These are phyloP conservation scores for Cataglyphis albicans DNA, from an alignment of 2,888 invertebrate species.

Conservation along the genomic window DNA sequence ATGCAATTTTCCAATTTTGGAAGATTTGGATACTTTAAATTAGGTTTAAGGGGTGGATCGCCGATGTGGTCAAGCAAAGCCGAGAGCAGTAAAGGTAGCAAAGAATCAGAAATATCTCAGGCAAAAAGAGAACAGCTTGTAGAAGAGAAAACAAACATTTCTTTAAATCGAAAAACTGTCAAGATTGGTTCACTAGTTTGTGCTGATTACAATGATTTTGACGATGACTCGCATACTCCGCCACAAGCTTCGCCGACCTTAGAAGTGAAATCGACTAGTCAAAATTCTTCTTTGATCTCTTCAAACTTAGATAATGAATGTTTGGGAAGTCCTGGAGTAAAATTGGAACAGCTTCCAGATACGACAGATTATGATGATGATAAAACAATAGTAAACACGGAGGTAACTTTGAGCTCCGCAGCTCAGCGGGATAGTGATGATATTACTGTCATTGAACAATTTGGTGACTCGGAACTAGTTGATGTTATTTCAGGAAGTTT, in stretches of 20 bases:
- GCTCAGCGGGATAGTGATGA: conserved; percentile 88
- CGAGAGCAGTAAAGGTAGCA: conserved; percentile 83
- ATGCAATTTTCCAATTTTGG: conserved; percentile 89
- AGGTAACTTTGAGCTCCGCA: conserved; percentile 88
- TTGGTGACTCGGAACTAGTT: conserved; percentile 87
- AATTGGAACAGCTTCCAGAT: conserved; percentile 86
- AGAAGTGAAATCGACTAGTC: conserved; percentile 68
- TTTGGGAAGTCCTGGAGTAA: conserved; percentile 85
- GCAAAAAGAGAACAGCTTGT: conserved; percentile 80
- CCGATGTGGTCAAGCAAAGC: conserved; percentile 89
- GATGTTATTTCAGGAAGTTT: conserved; percentile 89
- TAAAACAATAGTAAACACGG: conserved; percentile 88
- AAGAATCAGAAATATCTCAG: conserved; percentile 84
- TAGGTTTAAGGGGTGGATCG: conserved; percentile 89
- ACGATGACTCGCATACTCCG: conserved; percentile 88
- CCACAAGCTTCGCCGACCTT: conserved; percentile 86
- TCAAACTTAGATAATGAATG: conserved; percentile 76
- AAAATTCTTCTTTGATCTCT: conserved; percentile 61
- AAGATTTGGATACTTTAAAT: conserved; percentile 88
- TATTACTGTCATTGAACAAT: conserved; percentile 88
- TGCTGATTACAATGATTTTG: conserved; percentile 88
- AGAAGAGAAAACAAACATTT: conserved; percentile 86
- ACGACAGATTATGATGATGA: conserved; percentile 89
- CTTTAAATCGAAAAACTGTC: conserved; percentile 83
- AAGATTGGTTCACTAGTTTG: conserved; percentile 87